Evolutionary conservation across 1,140 invertebrate species (phyloP).

Genomic region (Amphibalanus amphitrite): DNA sequence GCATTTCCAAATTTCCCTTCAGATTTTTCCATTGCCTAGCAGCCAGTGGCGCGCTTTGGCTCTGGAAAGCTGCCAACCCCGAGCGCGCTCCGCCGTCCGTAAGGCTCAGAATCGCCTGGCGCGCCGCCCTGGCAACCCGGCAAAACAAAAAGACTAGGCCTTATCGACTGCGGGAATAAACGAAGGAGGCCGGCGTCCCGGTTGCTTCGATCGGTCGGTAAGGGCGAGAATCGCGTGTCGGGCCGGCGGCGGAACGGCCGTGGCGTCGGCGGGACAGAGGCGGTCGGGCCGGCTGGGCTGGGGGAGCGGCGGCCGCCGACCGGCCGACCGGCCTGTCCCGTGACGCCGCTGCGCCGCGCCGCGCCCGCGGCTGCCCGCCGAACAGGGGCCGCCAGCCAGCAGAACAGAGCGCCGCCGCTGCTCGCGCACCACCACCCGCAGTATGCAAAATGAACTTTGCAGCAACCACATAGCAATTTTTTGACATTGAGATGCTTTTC

Average conservation of each 20-base stretch:
- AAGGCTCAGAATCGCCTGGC: not conserved
- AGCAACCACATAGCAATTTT: no score
- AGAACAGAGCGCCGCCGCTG: no score
- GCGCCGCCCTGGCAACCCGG: not conserved
- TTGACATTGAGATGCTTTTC: no score
- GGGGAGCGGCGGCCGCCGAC: no score
- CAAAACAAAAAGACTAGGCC: not conserved
- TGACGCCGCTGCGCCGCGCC: not conserved
- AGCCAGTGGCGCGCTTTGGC: no score
- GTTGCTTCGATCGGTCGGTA: not conserved
- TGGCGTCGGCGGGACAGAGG: not conserved
- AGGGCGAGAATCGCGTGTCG: not conserved
- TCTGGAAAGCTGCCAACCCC: not conserved
- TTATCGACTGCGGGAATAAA: not conserved
- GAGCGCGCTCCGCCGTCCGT: not conserved
- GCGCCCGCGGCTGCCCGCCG: no score
- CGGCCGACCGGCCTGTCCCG: no score
- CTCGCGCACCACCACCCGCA: no score
- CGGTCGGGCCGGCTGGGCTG: not conserved
- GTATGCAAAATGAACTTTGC: no score
- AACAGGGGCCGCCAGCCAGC: not conserved
- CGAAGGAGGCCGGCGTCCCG: not conserved
- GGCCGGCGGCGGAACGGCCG: not conserved
- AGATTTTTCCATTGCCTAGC: not conserved
- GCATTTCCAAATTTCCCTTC: not conserved